phyloP scores from a whole-genome alignment of 2,113 vertebrate genomes.

The Lepus americanus region DNA sequence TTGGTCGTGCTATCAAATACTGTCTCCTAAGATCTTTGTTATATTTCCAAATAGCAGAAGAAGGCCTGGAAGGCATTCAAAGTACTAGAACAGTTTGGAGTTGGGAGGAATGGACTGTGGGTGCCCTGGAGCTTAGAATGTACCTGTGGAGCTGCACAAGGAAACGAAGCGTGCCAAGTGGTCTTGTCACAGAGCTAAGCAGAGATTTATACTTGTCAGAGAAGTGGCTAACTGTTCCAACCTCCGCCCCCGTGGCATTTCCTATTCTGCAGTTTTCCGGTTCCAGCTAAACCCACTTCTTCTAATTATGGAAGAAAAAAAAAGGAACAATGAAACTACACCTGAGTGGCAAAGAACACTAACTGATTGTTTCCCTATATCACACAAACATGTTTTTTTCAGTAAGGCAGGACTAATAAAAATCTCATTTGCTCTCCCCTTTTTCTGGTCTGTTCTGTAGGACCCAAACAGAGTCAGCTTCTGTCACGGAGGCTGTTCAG shows the following conservation, averaged over 20 bases:
- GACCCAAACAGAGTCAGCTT: neutral
- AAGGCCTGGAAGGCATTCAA: slow-evolving; percentile 26
- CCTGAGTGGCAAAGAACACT: slow-evolving; percentile 43
- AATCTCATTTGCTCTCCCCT: neutral
- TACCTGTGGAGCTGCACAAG: slow-evolving; percentile 31
- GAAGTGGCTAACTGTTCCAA: slow-evolving; percentile 39
- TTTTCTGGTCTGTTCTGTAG: slow-evolving; percentile 5
- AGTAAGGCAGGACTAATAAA: slow-evolving; percentile 44
- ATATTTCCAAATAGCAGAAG: neutral
- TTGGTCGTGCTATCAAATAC: slow-evolving; percentile 2
- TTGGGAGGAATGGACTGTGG: neutral
- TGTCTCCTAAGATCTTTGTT: slow-evolving; percentile 14
- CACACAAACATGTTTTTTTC: slow-evolving; percentile 39
- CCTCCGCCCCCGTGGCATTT: neutral
- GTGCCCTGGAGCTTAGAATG: slow-evolving; percentile 55
- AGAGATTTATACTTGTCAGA: slow-evolving; percentile 55
- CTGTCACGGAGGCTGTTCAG: neutral
- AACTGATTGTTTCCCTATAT: slow-evolving; percentile 26
- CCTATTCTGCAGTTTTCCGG: neutral
- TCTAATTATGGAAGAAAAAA: slow-evolving; percentile 53
- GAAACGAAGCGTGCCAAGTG: slow-evolving; percentile 65
- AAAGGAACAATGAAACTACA: slow-evolving; percentile 22
- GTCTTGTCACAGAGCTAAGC: slow-evolving; percentile 56
- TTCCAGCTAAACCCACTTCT: slow-evolving; percentile 54
- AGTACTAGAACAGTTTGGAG: neutral